Conservation (phyloP, 2,888 invertebrate genomes). For the Argyresthia goedartella region DNA sequence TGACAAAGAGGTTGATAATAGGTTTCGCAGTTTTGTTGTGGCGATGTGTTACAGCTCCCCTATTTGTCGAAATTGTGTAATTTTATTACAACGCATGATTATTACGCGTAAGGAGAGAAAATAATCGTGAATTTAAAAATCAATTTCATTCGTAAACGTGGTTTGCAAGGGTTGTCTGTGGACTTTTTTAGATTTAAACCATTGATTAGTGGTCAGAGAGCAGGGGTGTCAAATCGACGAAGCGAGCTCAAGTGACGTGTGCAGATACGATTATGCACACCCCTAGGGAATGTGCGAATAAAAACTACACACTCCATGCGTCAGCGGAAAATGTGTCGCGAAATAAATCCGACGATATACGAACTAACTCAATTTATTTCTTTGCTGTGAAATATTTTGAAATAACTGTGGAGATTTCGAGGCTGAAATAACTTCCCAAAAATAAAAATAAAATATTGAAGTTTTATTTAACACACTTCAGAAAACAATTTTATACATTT, state of each 20-base stretch:
- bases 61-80: conserved; percentile 13
- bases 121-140: background rate
- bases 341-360: no score
- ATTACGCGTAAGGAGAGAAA: conserved; percentile 15
- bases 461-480: no score
- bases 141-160: background rate
- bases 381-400: no score
- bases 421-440: no score
- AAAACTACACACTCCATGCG: conserved; percentile 22
- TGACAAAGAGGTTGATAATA: conserved; percentile 20
- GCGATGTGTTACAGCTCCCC: conserved; percentile 40
- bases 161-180: background rate
- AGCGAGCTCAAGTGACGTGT: conserved; percentile 45
- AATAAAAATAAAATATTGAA: no score
- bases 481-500: no score
- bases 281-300: conserved; percentile 30
- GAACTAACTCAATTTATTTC: no score
- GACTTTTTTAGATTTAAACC: conserved; percentile 14
- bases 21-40: conserved; percentile 49
- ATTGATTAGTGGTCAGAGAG: conserved; percentile 47
- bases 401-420: no score
- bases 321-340: no score
- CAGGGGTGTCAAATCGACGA: conserved; percentile 38
- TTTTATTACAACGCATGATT: conserved; percentile 14
- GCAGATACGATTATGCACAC: conserved; percentile 55